Evolutionary conservation across 1,140 invertebrate species (phyloP), one percentile per base, ranked within the genome.

Genomic region (Lithobius niger): DNA sequence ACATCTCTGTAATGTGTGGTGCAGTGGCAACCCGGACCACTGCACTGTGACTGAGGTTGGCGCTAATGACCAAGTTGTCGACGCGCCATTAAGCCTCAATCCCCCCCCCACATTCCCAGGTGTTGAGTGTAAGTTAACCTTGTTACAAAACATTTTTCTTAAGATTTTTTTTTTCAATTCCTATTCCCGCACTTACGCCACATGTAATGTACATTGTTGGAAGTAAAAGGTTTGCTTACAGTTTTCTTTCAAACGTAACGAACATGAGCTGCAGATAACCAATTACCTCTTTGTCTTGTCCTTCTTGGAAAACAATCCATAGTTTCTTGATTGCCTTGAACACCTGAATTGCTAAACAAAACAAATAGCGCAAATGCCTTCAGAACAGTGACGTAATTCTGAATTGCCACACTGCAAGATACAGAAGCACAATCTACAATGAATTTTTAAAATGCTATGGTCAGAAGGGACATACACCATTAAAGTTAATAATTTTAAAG

Each of bases 321-420:
- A 89, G 82, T 59, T 77, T 76, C 52, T 77, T 77, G 18, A 82
- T 72, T 3, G 80, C 73, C 59, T 78, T 76, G 69, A 85, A 93
- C 24, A 88, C 77, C 54, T 83, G 77, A 27, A 83, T 62, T 18
- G 82, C 79, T 63, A n/a, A 36, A 36, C 6, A 6, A 36, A 36
- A 10, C 6, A 36, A 36, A 36, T 36, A 36, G 6, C n/a, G n/a
- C 6, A 36, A 36, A 36, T n/a, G n/a, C n/a, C n/a, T n/a, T n/a
- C n/a, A n/a, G n/a, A n/a, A n/a, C n/a, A n/a, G n/a, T n/a, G n/a
- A n/a, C n/a, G n/a, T n/a, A n/a, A n/a, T n/a, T n/a, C n/a, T n/a
- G n/a, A n/a, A n/a, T n/a, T n/a, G n/a, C n/a, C n/a, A n/a, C n/a
- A n/a, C n/a, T n/a, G n/a, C n/a, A n/a, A n/a, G n/a, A n/a, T n/a